Base-by-base conservation (phyloP, 2,113 vertebrate genomes). In the Leptosomus discolor region DNA sequence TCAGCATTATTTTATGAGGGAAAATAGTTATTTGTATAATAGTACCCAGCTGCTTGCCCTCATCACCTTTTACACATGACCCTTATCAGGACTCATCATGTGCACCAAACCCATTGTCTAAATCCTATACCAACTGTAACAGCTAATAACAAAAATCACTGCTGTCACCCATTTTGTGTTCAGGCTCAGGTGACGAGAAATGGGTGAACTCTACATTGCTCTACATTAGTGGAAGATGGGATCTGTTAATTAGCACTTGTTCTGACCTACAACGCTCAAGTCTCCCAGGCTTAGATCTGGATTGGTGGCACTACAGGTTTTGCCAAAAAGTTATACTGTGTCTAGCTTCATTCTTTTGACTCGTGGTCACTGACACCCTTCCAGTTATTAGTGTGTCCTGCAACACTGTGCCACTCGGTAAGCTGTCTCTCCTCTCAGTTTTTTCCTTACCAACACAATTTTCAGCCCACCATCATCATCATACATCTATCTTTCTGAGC, bases 181-280 rank as follows among this genome's bases (percentile, higher is more conserved):
- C 0, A 0, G 29, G 20, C 39, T 60, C 20, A 30, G 37, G 23
- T 5, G 8, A 51, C 15, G 60, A 53, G 37, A 87, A 87, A 34
- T 19, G 12, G 29, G 18, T 67, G 48, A 82, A 78, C 41, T 82
- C 41, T 67, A 36, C 39, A 20, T n/a, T 79, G 22, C 8, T 78
- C 19, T 21, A n/a, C 13, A 9, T n/a, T 51, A 64, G 14, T 15
- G 36, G 34, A 94, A 51, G 61, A 43, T 2, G 3, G 45, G 48
- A 43, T 83, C 53, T 79, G 11, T 54, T 78, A 81, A 58, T n/a
- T 22, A 74, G 37, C 11, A 39, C 9, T 77, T 77, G 8, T 39
- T 88, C 46, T 70, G 51, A 82, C 16, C 56, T 74, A 46, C 45
- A 32, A 0, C 15, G 22, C 11, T 70, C 60, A 90, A 90, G 54